Evolutionary conservation across 2,888 invertebrate genomes (phyloP).

Genomic region (Platycnemis pennipes): DNA sequence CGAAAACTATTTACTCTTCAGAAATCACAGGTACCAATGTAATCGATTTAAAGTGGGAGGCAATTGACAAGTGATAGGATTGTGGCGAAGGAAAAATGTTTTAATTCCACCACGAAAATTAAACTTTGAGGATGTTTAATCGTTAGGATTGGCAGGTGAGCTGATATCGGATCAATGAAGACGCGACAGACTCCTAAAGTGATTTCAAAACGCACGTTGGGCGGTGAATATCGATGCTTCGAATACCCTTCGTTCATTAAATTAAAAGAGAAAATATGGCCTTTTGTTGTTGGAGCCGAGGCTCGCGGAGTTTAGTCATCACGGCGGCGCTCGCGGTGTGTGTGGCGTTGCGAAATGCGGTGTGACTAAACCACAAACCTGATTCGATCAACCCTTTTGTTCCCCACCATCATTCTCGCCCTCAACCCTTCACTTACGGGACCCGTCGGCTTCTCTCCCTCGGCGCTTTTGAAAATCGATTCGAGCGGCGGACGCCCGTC

Average conservation of each 20-base stretch:
- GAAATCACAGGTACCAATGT: no score
- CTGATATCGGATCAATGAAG: no score
- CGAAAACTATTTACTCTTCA: no score
- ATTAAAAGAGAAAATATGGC: background rate
- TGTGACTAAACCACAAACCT: conserved; percentile 7
- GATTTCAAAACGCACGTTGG: no score
- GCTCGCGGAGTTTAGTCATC: background rate
- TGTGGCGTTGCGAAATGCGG: background rate
- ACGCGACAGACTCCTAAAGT: no score
- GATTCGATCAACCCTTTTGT: conserved; percentile 3
- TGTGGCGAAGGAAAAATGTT: no score
- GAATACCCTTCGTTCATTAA: background rate
- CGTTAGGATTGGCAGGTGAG: no score
- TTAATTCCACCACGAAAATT: no score
- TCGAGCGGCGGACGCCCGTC: background rate
- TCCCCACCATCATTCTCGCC: background rate
- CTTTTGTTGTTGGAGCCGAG: background rate
- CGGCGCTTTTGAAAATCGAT: conserved; percentile 17
- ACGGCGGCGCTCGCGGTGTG: background rate
- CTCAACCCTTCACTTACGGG: background rate
- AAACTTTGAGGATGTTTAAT: no score
- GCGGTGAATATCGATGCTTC: background rate
- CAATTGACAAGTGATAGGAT: no score
- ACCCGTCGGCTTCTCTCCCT: background rate
- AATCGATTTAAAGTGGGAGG: no score